These are phyloP conservation scores for Mastomys coucha DNA, from an alignment of 2,113 vertebrate species.

Conservation along the genomic window DNA sequence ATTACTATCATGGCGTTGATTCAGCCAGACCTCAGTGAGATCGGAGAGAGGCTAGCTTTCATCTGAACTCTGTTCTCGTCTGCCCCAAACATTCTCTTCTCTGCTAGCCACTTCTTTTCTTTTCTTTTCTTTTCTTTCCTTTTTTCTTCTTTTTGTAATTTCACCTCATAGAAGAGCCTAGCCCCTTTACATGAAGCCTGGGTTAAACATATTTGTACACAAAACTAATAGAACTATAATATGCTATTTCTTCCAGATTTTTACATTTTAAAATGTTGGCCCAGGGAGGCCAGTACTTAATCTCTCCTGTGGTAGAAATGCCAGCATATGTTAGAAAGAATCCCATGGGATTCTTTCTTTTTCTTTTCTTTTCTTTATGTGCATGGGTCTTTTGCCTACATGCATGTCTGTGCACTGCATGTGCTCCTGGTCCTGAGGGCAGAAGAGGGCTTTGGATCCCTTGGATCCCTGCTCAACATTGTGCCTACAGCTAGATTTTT, in stretches of 20 bases:
- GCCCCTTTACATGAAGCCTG: neutral
- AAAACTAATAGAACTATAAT: constrained; percentile 51
- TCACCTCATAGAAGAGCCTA: neutral
- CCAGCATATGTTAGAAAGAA: neutral
- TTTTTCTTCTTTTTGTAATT: neutral
- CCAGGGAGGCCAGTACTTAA: constrained; percentile 31
- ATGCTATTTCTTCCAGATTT: constrained; percentile 51
- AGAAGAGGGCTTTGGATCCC: neutral
- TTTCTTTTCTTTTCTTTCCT: too few species aligned
- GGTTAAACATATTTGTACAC: constrained; percentile 62
- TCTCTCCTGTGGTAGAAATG: neutral
- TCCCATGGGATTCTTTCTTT: neutral
- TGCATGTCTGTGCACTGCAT: neutral
- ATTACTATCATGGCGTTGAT: constrained; percentile 57
- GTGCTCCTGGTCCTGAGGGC: neutral
- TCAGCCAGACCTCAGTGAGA: constrained; percentile 23
- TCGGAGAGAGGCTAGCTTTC: neutral
- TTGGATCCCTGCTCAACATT: neutral
- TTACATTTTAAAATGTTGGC: constrained; percentile 60
- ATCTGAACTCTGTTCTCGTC: neutral
- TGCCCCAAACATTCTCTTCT: neutral
- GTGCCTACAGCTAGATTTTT: neutral
- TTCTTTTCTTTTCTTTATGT: neutral
- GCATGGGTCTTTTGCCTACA: neutral
- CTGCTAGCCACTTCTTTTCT: neutral